Conservation (phyloP, 2,113 vertebrate species). For the Corynorhinus townsendii region DNA sequence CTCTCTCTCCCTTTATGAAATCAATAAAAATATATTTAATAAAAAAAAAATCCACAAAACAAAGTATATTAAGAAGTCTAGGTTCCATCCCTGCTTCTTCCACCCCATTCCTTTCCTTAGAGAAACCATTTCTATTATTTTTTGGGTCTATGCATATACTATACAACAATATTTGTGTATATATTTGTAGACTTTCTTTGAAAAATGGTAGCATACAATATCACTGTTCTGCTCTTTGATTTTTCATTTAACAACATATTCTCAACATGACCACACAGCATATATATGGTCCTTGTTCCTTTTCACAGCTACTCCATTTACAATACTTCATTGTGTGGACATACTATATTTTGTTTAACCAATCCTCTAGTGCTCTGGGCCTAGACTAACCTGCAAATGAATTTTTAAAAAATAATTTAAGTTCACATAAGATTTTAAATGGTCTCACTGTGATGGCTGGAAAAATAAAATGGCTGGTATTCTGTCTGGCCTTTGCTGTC, state of each 20-base stretch:
- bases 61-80: constrained; percentile 20
- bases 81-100: background rate
- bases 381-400: background rate
- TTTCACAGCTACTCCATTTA: background rate
- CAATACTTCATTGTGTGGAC: background rate
- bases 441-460: background rate
- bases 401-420: background rate
- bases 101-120: background rate
- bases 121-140: constrained; percentile 2
- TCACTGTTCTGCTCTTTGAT: background rate
- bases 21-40: too few species aligned
- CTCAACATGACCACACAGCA: background rate
- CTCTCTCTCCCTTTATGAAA: too few species aligned
- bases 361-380: background rate
- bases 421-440: constrained; percentile 8
- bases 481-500: background rate
- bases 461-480: background rate
- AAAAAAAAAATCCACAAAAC: background rate
- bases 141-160: background rate
- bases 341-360: background rate
- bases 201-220: background rate
- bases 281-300: background rate
- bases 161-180: background rate
- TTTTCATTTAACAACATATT: background rate
- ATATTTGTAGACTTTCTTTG: background rate